phyloP scores from a whole-genome alignment of 2,797 vertebrate genomes.

The Phalanger gymnotis region DNA sequence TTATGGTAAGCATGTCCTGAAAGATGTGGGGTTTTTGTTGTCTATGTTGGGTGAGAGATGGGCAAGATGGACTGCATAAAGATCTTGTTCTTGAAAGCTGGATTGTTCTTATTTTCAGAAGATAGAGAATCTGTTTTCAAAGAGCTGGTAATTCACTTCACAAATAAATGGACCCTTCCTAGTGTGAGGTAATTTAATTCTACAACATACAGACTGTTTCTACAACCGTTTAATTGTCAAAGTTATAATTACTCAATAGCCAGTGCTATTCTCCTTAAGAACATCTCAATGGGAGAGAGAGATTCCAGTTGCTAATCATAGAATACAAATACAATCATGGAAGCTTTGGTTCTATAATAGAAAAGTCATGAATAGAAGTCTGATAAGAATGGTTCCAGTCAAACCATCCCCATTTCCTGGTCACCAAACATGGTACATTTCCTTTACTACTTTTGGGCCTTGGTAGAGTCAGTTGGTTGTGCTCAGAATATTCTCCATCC shows the following conservation, averaged over 20 bases:
- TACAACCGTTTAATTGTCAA: background rate
- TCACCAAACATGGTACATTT: background rate
- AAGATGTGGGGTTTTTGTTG: background rate
- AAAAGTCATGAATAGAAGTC: background rate
- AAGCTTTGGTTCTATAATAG: background rate
- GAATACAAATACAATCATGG: background rate
- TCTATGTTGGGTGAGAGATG: background rate
- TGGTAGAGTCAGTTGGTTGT: background rate
- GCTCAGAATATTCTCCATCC: background rate
- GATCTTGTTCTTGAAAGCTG: background rate
- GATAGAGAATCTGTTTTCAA: background rate
- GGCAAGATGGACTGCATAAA: background rate
- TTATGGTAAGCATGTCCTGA: background rate
- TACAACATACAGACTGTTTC: background rate
- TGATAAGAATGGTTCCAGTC: background rate
- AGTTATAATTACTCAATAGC: background rate
- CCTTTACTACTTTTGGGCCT: background rate
- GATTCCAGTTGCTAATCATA: background rate
- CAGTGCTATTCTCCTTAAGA: background rate
- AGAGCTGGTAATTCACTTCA: background rate
- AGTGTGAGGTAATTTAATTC: background rate
- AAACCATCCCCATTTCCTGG: background rate
- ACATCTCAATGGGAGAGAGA: background rate
- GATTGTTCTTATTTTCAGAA: background rate
- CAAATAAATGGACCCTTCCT: background rate